Conservation (phyloP, 2,888 invertebrate species). For the Rotaria socialis region DNA sequence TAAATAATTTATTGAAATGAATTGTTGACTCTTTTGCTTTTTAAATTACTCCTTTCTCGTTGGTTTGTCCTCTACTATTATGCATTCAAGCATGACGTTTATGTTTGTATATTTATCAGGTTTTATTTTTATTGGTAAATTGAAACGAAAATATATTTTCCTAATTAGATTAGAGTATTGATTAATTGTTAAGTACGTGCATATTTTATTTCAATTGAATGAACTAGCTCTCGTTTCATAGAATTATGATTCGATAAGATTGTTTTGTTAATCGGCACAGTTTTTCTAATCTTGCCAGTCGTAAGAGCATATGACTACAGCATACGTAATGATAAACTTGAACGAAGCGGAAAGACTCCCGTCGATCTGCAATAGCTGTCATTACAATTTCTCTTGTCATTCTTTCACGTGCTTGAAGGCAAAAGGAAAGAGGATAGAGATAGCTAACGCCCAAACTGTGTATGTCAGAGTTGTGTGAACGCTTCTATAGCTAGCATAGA, state of each 20-base stretch:
- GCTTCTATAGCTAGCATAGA: not conserved
- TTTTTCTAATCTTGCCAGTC: not conserved
- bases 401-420: not conserved
- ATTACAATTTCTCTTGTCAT: not conserved
- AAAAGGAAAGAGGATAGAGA: slow-evolving; percentile 12
- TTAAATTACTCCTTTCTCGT: not conserved
- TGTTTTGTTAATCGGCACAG: not conserved
- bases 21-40: not conserved
- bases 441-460: not conserved
- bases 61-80: not conserved
- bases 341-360: not conserved
- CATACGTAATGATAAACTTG: not conserved
- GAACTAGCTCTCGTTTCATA: not conserved
- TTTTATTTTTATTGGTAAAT: not conserved
- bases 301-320: not conserved
- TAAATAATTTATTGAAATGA: not conserved
- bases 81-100: not conserved
- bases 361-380: not conserved
- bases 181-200: not conserved
- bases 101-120: not conserved
- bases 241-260: not conserved
- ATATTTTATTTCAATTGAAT: not conserved
- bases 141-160: not conserved
- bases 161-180: not conserved
- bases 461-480: not conserved